A percentile compares a stretch with the other conserved stretches of the same genome.
These are phyloP conservation scores for Tarsius wallacei DNA, from an alignment of 2,797 vertebrate genomes.

Conservation along the genomic window DNA sequence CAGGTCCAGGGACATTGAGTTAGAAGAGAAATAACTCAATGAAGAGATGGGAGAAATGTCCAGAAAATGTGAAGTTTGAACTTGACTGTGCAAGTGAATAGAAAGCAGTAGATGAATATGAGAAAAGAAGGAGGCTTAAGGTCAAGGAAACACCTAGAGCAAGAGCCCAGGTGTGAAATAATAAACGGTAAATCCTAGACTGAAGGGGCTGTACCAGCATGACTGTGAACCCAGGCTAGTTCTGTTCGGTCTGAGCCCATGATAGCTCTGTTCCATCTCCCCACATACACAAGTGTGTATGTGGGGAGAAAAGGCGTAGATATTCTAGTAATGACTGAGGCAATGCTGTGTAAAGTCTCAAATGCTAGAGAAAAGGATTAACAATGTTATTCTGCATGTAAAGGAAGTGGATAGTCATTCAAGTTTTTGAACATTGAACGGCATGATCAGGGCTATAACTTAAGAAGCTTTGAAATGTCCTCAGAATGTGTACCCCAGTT, in stretches of 20 bases:
- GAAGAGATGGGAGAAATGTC: background rate
- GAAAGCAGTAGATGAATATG: background rate
- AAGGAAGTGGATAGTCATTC: background rate
- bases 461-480: background rate
- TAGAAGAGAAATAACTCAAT: background rate
- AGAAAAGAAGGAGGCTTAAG: background rate
- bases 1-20: background rate
- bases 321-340: background rate
- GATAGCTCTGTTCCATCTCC: no score
- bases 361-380: background rate
- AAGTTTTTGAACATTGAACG: background rate
- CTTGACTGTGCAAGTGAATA: background rate
- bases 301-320: background rate
- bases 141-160: background rate
- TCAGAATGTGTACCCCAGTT: background rate
- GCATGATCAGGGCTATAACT: background rate
- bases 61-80: background rate
- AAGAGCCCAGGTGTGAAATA: background rate
- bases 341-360: background rate
- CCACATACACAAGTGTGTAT: no score
- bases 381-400: background rate
- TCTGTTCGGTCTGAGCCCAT: no score
- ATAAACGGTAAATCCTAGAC: no score
- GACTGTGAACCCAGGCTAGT: background rate
- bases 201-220: rapidly evolving